Percentiles rank a stretch among this genome's conserved stretches.
Evolutionary conservation across 2,113 vertebrate species (phyloP).

Genomic region (Physeter macrocephalus): DNA sequence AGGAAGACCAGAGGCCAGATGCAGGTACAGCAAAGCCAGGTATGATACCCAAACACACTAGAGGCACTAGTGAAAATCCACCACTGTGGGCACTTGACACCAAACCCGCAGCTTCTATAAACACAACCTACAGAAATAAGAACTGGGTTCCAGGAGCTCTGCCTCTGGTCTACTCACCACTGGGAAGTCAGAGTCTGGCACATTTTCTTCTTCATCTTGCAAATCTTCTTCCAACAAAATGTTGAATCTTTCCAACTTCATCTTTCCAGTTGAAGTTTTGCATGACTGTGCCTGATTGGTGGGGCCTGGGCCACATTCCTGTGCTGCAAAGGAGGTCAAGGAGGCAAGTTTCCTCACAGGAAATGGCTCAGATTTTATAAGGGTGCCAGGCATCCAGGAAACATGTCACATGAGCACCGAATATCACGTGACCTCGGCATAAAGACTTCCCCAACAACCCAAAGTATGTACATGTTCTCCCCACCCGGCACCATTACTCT

Average conservation of each 20-base stretch:
- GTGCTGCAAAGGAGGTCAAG: not conserved
- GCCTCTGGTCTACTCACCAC: too few relatives aligned
- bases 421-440: not conserved
- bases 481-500: not conserved
- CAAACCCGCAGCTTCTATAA: not conserved
- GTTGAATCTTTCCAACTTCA: not conserved
- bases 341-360: not conserved
- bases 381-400: not conserved
- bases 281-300: not conserved
- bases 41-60: not conserved
- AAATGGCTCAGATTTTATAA: not conserved
- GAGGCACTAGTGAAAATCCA: not conserved
- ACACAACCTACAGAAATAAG: not conserved
- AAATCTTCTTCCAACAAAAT: not conserved
- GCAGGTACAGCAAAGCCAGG: not conserved
- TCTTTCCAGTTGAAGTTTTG: not conserved
- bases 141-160: not conserved
- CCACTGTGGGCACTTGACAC: not conserved
- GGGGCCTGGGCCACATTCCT: not conserved
- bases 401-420: not conserved
- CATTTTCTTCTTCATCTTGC: not conserved
- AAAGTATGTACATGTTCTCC: not conserved
- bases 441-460: not conserved
- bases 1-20: not conserved
- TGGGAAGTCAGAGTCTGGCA: not conserved